Percentiles rank a stretch among this genome's conserved stretches.
Evolutionary conservation across 2,888 invertebrate genomes (phyloP).

Genomic region (Tetheella fluctuosa): DNA sequence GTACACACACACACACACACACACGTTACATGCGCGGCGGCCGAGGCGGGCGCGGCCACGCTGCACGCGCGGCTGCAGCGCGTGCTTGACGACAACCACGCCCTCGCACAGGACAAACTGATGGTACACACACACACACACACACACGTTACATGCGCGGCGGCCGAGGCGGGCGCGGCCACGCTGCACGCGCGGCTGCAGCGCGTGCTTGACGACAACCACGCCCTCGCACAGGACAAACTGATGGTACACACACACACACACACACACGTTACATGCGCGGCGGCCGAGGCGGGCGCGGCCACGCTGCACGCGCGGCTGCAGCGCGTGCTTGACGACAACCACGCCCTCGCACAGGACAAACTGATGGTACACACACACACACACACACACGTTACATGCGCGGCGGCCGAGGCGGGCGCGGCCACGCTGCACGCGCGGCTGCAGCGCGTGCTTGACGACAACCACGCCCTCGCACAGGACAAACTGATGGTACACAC

Average conservation of each 20-base stretch:
- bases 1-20: background rate
- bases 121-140: background rate
- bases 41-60: constrained; percentile 67
- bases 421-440: constrained; percentile 48
- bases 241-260: background rate
- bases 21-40: constrained; percentile 53
- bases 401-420: constrained; percentile 74
- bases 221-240: constrained; percentile 5
- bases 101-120: constrained; percentile 7
- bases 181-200: constrained; percentile 48
- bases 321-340: constrained; percentile 9
- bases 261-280: constrained; percentile 26
- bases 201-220: constrained; percentile 11
- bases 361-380: background rate
- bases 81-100: constrained; percentile 10
- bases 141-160: constrained; percentile 43
- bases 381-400: background rate
- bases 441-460: constrained; percentile 6
- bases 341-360: constrained; percentile 8
- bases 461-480: constrained; percentile 8
- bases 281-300: constrained; percentile 71
- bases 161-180: constrained; percentile 66
- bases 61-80: constrained; percentile 33
- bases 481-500: background rate
- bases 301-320: constrained; percentile 48